These are phyloP conservation scores for Caenorhabditis sinica DNA, from an alignment of 2,888 invertebrate species.

Conservation along the genomic window DNA sequence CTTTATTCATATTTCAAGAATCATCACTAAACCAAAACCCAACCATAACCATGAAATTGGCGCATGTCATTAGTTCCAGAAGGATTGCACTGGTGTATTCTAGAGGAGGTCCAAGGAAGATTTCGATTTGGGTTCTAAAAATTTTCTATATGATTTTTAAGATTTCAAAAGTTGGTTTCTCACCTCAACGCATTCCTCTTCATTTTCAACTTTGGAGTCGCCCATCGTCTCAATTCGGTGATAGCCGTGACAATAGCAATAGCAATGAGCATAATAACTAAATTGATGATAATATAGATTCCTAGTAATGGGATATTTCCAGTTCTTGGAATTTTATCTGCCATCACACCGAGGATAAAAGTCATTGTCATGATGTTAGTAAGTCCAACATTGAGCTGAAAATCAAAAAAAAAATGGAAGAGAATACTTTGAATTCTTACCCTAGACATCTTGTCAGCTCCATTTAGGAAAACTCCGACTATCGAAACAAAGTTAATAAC, in stretches of 20 bases:
- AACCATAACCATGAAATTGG: conserved; percentile 28
- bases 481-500: conserved; percentile 52
- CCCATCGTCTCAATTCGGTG: conserved; percentile 20
- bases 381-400: conserved; percentile 50
- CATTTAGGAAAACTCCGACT: conserved; percentile 53
- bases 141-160: not conserved
- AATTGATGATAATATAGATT: conserved; percentile 44
- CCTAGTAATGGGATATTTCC: conserved; percentile 48
- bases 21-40: conserved; percentile 29
- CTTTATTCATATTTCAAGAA: not conserved
- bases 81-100: conserved; percentile 30
- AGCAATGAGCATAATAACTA: conserved; percentile 49
- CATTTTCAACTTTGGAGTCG: conserved; percentile 23
- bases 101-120: conserved; percentile 19
- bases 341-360: conserved; percentile 54
- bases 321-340: conserved; percentile 48
- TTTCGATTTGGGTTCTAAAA: conserved; percentile 22
- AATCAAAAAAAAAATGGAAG: not conserved
- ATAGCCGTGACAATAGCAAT: conserved; percentile 33
- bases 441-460: conserved; percentile 43
- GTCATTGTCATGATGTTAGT: conserved; percentile 65
- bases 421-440: conserved; percentile 3
- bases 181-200: conserved; percentile 24
- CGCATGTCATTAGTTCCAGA: conserved; percentile 27
- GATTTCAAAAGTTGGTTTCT: not conserved